Evolutionary conservation across 2,113 vertebrate species (phyloP).

Genomic region (Rattus norvegicus): GRCr8 NC_086032.1:64090001-64090500

Average conservation of each 20-base stretch:
- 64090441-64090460: background rate
- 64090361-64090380: background rate
- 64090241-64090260: background rate
- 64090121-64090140: background rate
- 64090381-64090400: background rate
- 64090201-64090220: constrained; percentile 10
- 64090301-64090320: constrained; percentile 31
- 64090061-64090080: background rate
- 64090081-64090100: background rate
- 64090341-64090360: constrained; percentile 21
- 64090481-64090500: background rate
- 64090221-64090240: background rate
- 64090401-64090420: background rate
- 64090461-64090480: background rate
- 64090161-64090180: background rate
- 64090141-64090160: background rate
- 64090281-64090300: constrained; percentile 26
- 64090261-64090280: background rate
- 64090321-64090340: constrained; percentile 16
- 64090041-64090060: background rate
- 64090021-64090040: background rate
- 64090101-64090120: background rate
- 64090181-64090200: constrained; percentile 50
- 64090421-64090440: background rate
- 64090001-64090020: background rate